phyloP scores from a whole-genome alignment of 2,113 vertebrate species.

The Pristiophorus japonicus region DNA sequence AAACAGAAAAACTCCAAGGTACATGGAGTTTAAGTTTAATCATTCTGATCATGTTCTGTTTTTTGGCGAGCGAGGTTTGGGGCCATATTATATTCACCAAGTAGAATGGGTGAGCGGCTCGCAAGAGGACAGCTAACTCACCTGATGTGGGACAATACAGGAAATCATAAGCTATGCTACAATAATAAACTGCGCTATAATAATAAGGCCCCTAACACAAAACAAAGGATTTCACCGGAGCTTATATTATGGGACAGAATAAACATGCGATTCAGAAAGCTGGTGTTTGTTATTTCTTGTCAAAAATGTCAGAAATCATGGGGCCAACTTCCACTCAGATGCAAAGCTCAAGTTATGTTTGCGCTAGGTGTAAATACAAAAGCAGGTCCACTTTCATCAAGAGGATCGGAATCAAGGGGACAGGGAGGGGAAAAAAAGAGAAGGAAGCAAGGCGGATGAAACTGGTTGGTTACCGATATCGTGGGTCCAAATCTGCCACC shows the following conservation, averaged over 20 bases:
- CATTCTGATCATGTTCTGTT: not conserved
- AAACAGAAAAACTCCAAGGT: not conserved
- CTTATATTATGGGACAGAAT: not conserved
- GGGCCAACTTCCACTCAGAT: constrained; percentile 22
- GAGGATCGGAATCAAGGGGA: not conserved
- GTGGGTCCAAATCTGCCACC: not conserved
- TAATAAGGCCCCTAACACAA: not conserved
- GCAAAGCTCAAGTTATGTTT: constrained; percentile 17
- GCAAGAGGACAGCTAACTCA: not conserved
- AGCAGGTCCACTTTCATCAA: not conserved
- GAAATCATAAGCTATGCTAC: not conserved
- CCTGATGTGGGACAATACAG: not conserved
- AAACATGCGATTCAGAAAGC: constrained; percentile 7
- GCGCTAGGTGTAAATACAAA: not conserved
- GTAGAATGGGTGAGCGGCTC: not conserved
- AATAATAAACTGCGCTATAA: not conserved
- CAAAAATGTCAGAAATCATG: constrained; percentile 25
- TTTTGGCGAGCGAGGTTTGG: not conserved
- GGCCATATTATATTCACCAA: not conserved
- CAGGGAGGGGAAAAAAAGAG: not conserved
- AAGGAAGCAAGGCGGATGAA: not conserved
- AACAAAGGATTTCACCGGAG: not conserved
- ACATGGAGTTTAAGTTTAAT: not conserved
- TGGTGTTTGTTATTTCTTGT: constrained; percentile 35
- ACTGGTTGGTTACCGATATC: not conserved